Conservation (phyloP, 2,888 invertebrate species). For the Rugalucina vietnamica region DNA sequence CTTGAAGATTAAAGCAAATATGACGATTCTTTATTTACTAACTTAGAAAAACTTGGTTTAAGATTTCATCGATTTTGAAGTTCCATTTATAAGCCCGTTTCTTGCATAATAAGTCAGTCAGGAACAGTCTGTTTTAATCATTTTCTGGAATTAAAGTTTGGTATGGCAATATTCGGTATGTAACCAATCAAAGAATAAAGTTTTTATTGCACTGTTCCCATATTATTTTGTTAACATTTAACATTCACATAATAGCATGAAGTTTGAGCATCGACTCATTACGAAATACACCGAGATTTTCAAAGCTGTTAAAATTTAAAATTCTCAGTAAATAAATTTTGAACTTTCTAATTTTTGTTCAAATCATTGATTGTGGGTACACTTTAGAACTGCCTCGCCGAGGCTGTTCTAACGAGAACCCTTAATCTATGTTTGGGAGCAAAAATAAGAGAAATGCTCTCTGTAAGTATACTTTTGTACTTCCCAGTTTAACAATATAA, state of each 20-base stretch:
- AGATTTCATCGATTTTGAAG: not conserved
- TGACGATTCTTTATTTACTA: not conserved
- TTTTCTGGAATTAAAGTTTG: not conserved
- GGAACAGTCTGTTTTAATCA: not conserved
- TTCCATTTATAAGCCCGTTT: not conserved
- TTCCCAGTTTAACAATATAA: too few relatives aligned
- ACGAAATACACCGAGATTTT: too few relatives aligned
- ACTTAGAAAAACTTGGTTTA: conserved; percentile 6
- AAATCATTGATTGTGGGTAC: too few relatives aligned
- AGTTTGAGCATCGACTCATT: not conserved
- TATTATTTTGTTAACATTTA: not conserved
- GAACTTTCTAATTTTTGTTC: too few relatives aligned
- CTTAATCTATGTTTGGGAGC: too few relatives aligned
- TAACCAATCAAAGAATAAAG: not conserved
- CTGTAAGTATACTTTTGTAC: too few relatives aligned
- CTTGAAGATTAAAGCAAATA: not conserved
- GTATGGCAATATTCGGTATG: not conserved
- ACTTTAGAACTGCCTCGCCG: too few relatives aligned
- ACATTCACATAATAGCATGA: not conserved
- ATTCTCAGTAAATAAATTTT: too few relatives aligned
- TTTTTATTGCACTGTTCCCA: not conserved
- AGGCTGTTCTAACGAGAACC: too few relatives aligned
- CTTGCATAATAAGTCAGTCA: not conserved
- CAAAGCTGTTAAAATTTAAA: too few relatives aligned
- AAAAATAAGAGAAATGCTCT: too few relatives aligned